Evolutionary conservation across 2,113 vertebrate genomes (phyloP).

Genomic region (Lycocorax pyrrhopterus): DNA sequence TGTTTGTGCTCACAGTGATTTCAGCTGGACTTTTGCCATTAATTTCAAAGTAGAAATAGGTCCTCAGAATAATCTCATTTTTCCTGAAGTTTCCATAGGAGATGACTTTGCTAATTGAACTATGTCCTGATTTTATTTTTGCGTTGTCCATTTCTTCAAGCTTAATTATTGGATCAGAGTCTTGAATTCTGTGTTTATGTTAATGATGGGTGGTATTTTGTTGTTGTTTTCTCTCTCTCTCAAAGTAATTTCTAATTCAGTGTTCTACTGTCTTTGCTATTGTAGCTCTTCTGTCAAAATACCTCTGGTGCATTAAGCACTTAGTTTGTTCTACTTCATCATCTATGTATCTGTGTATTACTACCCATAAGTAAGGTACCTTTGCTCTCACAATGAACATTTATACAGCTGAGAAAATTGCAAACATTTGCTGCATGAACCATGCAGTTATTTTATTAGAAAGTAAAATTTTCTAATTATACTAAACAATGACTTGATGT

Average conservation of each 20-base stretch:
- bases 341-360: not conserved
- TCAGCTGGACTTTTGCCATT: slow-evolving; percentile 30
- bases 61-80: not conserved
- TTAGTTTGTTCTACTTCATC: not conserved
- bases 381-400: not conserved
- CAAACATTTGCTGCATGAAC: not conserved
- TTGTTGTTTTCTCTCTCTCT: not conserved
- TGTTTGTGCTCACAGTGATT: not conserved
- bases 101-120: not conserved
- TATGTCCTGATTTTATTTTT: not conserved
- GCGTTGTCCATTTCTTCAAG: not conserved
- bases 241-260: not conserved
- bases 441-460: no score
- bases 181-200: not conserved
- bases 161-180: not conserved
- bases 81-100: not conserved
- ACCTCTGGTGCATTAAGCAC: not conserved
- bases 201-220: fast-evolving
- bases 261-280: not conserved
- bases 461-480: not conserved
- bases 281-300: not conserved
- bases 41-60: not conserved
- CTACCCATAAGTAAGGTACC: not conserved
- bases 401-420: not conserved
- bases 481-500: not conserved